A percentile compares a stretch with the other conserved stretches of the same genome.
Conservation (phyloP, 2,113 vertebrate species). For the Spizaetus ornatus region DNA sequence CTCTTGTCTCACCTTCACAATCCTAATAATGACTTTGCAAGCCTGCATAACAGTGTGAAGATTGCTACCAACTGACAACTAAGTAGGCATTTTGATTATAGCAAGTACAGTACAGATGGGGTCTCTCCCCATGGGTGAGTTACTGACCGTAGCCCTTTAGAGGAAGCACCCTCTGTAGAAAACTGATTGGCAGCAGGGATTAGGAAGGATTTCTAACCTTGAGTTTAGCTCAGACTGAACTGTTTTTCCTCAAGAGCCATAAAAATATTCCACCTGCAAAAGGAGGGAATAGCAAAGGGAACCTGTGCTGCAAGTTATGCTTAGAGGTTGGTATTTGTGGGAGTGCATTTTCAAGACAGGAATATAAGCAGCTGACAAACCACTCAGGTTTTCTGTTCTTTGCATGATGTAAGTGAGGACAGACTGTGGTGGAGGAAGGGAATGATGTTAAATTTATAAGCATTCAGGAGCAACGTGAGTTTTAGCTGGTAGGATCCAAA, state of each 20-base stretch:
- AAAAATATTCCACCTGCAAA: neutral
- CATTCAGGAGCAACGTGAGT: neutral
- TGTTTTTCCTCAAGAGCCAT: neutral
- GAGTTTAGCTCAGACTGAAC: neutral
- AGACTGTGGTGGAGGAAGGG: neutral
- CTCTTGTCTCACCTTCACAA: neutral
- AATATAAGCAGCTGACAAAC: neutral
- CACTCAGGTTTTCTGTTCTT: neutral
- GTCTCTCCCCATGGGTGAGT: neutral
- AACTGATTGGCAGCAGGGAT: neutral
- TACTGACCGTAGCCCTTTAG: neutral
- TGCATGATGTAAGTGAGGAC: neutral
- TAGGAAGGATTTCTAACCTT: neutral
- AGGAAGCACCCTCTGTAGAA: neutral
- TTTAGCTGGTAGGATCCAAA: neutral
- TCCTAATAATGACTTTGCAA: neutral
- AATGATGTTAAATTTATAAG: neutral
- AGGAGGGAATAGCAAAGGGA: neutral
- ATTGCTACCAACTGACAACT: neutral
- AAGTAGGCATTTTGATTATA: neutral
- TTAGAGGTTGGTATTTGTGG: neutral
- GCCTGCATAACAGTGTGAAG: neutral
- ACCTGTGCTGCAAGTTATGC: neutral
- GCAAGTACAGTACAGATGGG: neutral
- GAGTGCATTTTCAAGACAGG: neutral